A percentile compares a stretch with the other conserved stretches of the same genome.
phyloP scores from a whole-genome alignment of 2,888 invertebrate genomes.

The Tribolium freemani region DNA sequence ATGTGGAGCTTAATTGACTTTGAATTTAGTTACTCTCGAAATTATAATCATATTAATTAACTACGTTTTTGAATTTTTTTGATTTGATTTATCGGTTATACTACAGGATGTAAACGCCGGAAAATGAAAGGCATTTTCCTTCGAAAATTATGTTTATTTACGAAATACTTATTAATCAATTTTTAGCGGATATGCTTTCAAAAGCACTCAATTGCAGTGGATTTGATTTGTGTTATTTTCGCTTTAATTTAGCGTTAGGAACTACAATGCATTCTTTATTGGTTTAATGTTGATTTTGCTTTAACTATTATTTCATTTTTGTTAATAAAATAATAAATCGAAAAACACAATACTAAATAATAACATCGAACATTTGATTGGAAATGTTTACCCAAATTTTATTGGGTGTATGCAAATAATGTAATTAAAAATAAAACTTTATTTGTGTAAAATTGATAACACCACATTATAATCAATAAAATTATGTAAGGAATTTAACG shows the following conservation, averaged over 20 bases:
- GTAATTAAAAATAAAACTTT: neutral
- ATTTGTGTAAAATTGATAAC: too few relatives aligned
- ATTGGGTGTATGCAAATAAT: neutral
- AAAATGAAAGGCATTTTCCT: conserved; percentile 10
- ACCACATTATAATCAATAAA: neutral
- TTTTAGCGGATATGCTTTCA: conserved; percentile 6
- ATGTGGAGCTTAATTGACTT: conserved; percentile 22
- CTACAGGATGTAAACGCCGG: neutral
- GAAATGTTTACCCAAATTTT: neutral
- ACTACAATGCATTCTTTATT: neutral
- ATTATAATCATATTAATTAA: neutral
- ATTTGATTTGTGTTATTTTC: neutral
- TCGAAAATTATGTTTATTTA: conserved; percentile 4
- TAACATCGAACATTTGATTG: neutral
- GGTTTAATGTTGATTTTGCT: neutral
- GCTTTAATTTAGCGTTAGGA: neutral
- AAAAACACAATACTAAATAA: too few relatives aligned
- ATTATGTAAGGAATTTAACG: neutral
- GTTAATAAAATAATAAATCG: neutral
- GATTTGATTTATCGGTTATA: neutral
- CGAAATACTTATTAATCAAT: conserved; percentile 5
- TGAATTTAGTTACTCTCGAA: conserved; percentile 8
- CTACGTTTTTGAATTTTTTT: neutral
- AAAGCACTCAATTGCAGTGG: conserved; percentile 1
- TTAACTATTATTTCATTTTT: neutral